Evolutionary conservation across 1,140 invertebrate species (phyloP).

Genomic region (Caerostris darwini): DNA sequence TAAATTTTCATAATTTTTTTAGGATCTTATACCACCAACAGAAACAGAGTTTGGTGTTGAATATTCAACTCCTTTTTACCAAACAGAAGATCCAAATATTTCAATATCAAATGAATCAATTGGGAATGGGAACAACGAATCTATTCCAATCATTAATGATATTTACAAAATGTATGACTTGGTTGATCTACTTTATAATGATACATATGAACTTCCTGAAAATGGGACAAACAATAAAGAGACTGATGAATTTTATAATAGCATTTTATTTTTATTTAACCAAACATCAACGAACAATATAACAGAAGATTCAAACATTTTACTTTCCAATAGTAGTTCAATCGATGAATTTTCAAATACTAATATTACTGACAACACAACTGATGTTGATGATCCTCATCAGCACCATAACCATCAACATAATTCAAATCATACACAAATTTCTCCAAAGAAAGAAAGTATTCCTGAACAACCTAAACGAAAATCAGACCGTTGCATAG

Average conservation of each 20-base stretch:
- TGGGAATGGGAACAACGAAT: background rate
- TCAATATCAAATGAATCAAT: background rate
- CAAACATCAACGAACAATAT: background rate
- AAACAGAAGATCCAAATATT: background rate
- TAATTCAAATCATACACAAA: too few species aligned
- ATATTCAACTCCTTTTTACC: background rate
- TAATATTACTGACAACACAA: background rate
- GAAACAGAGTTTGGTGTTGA: background rate
- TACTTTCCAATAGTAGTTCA: background rate
- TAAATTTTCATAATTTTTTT: background rate
- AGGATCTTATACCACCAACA: background rate
- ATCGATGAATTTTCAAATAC: background rate
- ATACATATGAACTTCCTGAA: background rate
- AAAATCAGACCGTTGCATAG: conserved; percentile 42
- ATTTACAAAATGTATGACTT: background rate
- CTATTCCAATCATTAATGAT: background rate
- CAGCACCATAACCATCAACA: background rate
- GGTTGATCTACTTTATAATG: background rate
- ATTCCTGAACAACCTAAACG: background rate
- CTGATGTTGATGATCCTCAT: background rate
- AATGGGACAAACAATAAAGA: background rate
- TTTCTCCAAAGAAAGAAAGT: background rate
- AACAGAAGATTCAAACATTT: background rate
- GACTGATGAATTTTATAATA: background rate
- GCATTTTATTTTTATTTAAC: background rate